Conservation (phyloP, 2,888 invertebrate species). For the Coelinius sp. region DNA sequence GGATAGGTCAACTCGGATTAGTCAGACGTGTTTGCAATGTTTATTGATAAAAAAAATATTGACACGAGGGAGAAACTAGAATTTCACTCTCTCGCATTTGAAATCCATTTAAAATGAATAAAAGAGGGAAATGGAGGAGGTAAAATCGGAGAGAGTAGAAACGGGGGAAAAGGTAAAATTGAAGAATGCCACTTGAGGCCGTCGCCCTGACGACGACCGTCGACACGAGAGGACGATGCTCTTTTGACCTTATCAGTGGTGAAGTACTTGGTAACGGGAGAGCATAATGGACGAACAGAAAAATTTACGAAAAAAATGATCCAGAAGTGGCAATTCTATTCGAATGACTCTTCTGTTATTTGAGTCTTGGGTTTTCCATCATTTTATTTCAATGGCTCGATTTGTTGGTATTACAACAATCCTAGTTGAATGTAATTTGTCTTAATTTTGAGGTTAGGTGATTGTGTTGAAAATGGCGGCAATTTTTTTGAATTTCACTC, state of each 20-base stretch:
- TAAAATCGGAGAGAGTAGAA: neutral
- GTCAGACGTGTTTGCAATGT: constrained; percentile 20
- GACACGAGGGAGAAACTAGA: neutral
- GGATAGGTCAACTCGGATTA: constrained; percentile 11
- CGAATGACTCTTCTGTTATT: neutral
- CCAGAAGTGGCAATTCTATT: neutral
- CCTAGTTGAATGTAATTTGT: neutral
- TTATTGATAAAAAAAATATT: constrained; percentile 17
- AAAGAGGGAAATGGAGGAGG: neutral
- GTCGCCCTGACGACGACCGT: constrained; percentile 23
- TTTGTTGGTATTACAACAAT: neutral
- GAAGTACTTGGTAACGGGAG: constrained; percentile 34
- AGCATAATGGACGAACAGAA: constrained; percentile 34
- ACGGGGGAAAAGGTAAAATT: constrained; percentile 23
- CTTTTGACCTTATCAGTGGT: constrained; percentile 39
- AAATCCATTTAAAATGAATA: neutral
- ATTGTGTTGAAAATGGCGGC: no score
- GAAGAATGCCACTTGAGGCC: constrained; percentile 35
- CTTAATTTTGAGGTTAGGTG: no score
- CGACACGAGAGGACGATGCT: constrained; percentile 41
- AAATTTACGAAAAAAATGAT: constrained; percentile 22
- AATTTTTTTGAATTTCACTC: no score
- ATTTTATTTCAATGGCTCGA: neutral
- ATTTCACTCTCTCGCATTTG: neutral
- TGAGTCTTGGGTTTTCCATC: neutral